Evolutionary conservation across 1,140 invertebrate genomes (phyloP).

Genomic region (Drosophila biarmipes): DNA sequence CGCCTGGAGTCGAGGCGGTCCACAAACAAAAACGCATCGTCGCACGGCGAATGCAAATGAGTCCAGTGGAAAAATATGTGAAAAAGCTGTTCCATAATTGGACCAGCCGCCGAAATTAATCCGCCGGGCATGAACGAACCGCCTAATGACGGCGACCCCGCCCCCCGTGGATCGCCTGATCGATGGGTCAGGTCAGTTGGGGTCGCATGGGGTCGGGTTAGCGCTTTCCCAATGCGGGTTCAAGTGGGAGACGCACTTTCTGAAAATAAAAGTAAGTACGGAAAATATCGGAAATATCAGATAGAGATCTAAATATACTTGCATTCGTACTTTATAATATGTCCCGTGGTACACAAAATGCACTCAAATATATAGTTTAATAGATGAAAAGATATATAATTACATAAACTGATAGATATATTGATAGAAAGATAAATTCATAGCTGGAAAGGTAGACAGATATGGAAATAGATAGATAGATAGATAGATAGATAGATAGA

Average conservation of each 20-base stretch:
- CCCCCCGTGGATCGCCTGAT: constrained; percentile 5
- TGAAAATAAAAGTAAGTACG: background rate
- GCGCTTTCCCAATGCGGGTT: constrained; percentile 1
- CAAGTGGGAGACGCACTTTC: background rate
- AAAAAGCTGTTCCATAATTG: constrained; percentile 56
- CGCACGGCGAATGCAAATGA: constrained; percentile 34
- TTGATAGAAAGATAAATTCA: too few species aligned
- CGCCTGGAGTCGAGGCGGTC: constrained; percentile 16
- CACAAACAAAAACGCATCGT: constrained; percentile 14
- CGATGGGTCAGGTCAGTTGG: constrained; percentile 32
- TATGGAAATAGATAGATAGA: too few species aligned
- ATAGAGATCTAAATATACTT: too few species aligned
- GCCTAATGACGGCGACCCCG: constrained; percentile 20
- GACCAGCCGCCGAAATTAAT: constrained; percentile 40
- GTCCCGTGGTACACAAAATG: too few species aligned
- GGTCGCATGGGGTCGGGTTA: background rate
- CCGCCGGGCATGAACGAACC: constrained; percentile 28
- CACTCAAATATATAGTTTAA: too few species aligned
- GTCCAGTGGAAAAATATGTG: constrained; percentile 44
- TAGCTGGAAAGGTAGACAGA: too few species aligned
- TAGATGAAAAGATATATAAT: too few species aligned
- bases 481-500: too few species aligned
- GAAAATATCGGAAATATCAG: background rate
- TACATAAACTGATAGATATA: too few species aligned
- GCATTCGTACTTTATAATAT: too few species aligned